Evolutionary conservation across 2,113 vertebrate species (phyloP).

Genomic region (Gavia stellata): DNA sequence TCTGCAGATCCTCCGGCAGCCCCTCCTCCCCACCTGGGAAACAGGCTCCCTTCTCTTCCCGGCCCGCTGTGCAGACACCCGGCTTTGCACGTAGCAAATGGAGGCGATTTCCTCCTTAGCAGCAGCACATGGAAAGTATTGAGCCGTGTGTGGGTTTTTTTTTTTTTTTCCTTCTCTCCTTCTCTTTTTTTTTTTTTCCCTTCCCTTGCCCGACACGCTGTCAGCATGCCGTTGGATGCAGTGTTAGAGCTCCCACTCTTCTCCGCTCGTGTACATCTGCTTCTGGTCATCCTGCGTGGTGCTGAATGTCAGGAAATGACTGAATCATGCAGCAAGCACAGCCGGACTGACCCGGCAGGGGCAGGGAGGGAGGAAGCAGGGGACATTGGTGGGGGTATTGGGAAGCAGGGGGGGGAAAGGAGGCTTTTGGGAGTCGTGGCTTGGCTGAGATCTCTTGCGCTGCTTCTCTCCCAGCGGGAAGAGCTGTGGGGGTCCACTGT

Average conservation of each 20-base stretch:
- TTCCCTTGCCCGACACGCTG: not conserved
- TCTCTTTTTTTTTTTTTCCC: too few species aligned
- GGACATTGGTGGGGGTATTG: not conserved
- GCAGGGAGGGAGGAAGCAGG: not conserved
- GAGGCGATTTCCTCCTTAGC: slow-evolving; percentile 61
- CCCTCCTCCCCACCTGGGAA: slow-evolving; percentile 70
- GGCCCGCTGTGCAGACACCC: slow-evolving; percentile 68
- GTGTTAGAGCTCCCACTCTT: not conserved
- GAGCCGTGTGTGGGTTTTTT: slow-evolving; percentile 41
- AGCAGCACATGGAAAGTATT: slow-evolving; percentile 69
- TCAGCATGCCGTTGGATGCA: not conserved
- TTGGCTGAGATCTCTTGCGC: not conserved
- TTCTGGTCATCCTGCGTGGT: not conserved
- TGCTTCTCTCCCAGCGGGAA: not conserved
- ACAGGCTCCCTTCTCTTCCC: slow-evolving; percentile 51
- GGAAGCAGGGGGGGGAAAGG: not conserved
- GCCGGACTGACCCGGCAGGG: not conserved
- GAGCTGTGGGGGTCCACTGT: not conserved
- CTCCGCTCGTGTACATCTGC: not conserved
- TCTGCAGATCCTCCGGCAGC: not conserved
- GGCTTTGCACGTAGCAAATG: slow-evolving; percentile 80
- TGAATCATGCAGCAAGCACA: not conserved
- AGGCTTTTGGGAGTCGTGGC: not conserved
- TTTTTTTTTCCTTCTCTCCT: too few species aligned
- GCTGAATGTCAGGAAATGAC: not conserved